A percentile compares a stretch with the other conserved stretches of the same genome.
These are phyloP conservation scores for Illadopsis cleaveri DNA, from an alignment of 2,113 vertebrate species.

Conservation along the genomic window DNA sequence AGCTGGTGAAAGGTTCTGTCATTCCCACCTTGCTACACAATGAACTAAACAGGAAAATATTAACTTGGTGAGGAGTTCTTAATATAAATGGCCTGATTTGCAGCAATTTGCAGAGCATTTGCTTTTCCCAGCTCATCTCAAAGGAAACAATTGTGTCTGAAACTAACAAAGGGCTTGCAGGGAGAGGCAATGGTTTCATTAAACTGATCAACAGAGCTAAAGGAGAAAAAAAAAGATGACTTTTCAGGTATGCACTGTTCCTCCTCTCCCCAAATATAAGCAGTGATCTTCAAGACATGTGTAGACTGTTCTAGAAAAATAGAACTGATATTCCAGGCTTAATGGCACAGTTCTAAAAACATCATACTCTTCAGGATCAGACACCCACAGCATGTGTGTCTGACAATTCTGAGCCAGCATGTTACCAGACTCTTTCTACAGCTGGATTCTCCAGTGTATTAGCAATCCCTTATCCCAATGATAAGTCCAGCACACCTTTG, in stretches of 20 bases:
- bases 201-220: not conserved
- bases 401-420: not conserved
- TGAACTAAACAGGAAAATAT: not conserved
- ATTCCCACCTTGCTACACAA: not conserved
- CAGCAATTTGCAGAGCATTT: not conserved
- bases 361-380: fast-evolving
- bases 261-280: not conserved
- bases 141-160: not conserved
- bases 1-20: not conserved
- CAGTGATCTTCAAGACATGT: not conserved
- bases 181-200: not conserved
- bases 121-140: not conserved
- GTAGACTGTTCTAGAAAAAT: not conserved
- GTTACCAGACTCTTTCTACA: not conserved
- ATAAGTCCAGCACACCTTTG: not conserved
- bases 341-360: not conserved
- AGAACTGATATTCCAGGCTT: not conserved
- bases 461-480: not conserved
- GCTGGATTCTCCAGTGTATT: not conserved
- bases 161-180: not conserved
- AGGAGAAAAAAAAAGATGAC: not conserved
- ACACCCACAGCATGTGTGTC: not conserved
- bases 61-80: not conserved
- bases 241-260: not conserved
- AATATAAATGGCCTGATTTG: not conserved